These are phyloP conservation scores for Philaenus spumarius DNA, from an alignment of 1,140 invertebrate species.

Conservation along the genomic window DNA sequence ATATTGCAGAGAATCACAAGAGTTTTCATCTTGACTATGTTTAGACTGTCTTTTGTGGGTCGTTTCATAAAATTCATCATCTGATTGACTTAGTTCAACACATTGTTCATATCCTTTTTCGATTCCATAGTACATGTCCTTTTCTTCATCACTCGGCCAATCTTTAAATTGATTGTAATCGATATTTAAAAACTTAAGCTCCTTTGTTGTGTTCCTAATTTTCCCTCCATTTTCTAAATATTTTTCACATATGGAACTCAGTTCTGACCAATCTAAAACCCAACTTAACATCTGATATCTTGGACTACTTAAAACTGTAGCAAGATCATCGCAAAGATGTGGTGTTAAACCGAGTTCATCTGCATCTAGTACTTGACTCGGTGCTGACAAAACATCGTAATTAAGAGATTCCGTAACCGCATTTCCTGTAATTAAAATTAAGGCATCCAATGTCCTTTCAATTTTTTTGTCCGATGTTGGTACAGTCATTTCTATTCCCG, in stretches of 20 bases:
- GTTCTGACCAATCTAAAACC: slow-evolving; percentile 50
- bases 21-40: background rate
- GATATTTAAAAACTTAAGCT: slow-evolving; percentile 56
- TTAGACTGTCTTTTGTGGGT: slow-evolving; percentile 2
- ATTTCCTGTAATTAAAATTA: slow-evolving; percentile 41
- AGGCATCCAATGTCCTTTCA: slow-evolving; percentile 38
- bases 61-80: slow-evolving; percentile 10
- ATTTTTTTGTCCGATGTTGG: no score
- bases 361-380: slow-evolving; percentile 43
- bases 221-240: slow-evolving; percentile 52
- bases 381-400: slow-evolving; percentile 43
- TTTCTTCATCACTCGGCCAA: slow-evolving; percentile 45
- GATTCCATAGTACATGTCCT: slow-evolving; percentile 38
- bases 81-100: slow-evolving; percentile 4
- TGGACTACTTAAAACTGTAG: slow-evolving; percentile 51
- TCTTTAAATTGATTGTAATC: slow-evolving; percentile 56
- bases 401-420: slow-evolving; percentile 40
- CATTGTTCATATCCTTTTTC: slow-evolving; percentile 49
- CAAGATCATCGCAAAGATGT: slow-evolving; percentile 53
- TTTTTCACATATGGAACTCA: slow-evolving; percentile 49
- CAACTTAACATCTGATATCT: slow-evolving; percentile 55
- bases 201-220: slow-evolving; percentile 49
- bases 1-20: background rate
- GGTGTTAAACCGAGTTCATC: slow-evolving; percentile 48
- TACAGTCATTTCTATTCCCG: no score